Percentiles rank a stretch among this genome's conserved stretches.
Evolutionary conservation across 2,113 vertebrate species (phyloP).

Genomic region (Cyprinodon variegatus): DNA sequence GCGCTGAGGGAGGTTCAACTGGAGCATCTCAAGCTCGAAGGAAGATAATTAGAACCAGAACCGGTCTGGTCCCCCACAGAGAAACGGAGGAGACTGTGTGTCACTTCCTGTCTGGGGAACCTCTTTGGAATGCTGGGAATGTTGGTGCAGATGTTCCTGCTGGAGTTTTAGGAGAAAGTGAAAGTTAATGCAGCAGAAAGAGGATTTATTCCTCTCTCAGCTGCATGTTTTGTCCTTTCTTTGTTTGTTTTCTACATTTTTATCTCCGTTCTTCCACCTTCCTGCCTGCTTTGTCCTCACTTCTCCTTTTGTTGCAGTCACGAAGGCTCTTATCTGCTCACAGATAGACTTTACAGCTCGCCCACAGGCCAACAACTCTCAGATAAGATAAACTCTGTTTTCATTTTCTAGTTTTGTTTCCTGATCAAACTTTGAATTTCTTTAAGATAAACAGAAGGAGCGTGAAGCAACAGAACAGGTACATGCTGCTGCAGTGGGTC

Average conservation of each 20-base stretch:
- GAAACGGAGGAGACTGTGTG: not conserved
- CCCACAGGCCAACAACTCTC: not conserved
- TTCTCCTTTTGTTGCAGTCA: not conserved
- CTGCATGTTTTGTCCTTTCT: not conserved
- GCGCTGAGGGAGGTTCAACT: not conserved
- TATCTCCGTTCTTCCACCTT: not conserved
- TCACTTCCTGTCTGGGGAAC: slow-evolving; percentile 48
- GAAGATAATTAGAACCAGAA: slow-evolving; percentile 52
- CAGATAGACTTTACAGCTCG: not conserved
- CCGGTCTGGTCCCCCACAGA: slow-evolving; percentile 30
- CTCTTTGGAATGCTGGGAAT: slow-evolving; percentile 66
- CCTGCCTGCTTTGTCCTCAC: not conserved
- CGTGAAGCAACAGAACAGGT: not conserved
- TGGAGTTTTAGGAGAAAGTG: slow-evolving; percentile 25
- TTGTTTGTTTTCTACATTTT: no score
- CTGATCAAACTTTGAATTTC: not conserved
- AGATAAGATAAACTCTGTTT: not conserved
- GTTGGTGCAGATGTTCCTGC: slow-evolving; percentile 40
- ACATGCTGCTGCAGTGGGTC: not conserved
- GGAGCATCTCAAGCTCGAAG: not conserved
- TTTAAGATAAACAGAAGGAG: not conserved
- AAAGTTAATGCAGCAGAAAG: slow-evolving; percentile 1
- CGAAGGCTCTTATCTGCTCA: not conserved
- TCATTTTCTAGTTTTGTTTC: not conserved
- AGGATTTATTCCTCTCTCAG: no score